A percentile compares a stretch with the other conserved stretches of the same genome.
Conservation (phyloP, 2,113 vertebrate genomes). For the Phalacrocorax aristotelis region DNA sequence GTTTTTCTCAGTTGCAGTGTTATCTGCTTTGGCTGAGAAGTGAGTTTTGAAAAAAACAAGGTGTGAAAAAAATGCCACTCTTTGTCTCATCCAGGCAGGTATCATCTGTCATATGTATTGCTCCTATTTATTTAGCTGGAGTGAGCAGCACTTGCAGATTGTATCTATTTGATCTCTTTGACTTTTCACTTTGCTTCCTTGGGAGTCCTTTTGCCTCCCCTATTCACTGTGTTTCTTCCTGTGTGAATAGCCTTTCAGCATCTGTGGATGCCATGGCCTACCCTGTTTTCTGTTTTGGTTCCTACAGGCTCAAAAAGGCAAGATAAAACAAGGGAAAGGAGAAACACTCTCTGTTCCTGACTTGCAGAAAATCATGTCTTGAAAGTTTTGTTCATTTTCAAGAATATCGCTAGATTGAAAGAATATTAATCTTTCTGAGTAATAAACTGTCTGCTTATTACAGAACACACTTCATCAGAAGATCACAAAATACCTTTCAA, state of each 20-base stretch:
- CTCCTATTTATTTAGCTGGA: conserved; percentile 4
- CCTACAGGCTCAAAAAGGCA: background rate
- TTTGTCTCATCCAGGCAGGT: background rate
- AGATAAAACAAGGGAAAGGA: background rate
- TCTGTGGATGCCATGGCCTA: background rate
- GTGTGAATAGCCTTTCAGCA: background rate
- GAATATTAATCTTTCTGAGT: background rate
- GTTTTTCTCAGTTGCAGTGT: conserved; percentile 18
- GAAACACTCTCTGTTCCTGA: background rate
- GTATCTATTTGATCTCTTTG: background rate
- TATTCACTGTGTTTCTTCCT: background rate
- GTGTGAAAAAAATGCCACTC: conserved; percentile 15
- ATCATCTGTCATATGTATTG: background rate
- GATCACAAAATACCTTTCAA: background rate
- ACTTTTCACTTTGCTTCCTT: background rate
- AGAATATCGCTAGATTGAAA: background rate
- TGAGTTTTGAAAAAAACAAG: background rate
- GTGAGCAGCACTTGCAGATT: background rate
- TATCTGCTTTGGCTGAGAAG: conserved; percentile 32
- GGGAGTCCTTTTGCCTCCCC: background rate
- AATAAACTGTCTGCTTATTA: conserved; percentile 3
- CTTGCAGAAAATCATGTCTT: background rate
- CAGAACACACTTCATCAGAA: background rate
- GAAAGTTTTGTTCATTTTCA: background rate
- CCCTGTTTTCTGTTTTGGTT: background rate